phyloP scores from a whole-genome alignment of 2,888 invertebrate genomes.

The Pogonocherus hispidulus region DNA sequence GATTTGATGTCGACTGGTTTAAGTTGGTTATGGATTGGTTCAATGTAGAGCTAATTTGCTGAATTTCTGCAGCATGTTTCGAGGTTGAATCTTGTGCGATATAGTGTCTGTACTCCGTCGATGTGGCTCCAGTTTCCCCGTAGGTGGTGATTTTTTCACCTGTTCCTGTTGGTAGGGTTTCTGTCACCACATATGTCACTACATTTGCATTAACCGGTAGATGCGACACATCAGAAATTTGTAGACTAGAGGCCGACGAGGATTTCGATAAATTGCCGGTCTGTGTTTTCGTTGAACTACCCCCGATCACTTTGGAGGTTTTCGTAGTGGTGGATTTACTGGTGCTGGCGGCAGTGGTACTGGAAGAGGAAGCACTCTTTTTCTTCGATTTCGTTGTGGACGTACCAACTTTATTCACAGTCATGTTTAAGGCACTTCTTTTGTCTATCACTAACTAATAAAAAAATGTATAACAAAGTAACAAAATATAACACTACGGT shows the following conservation, averaged over 20 bases:
- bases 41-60: slow-evolving; percentile 65
- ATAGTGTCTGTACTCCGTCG: slow-evolving; percentile 66
- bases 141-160: slow-evolving; percentile 67
- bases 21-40: slow-evolving; percentile 63
- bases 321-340: slow-evolving; percentile 52
- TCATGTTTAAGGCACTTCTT: slow-evolving; percentile 54
- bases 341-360: slow-evolving; percentile 50
- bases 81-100: slow-evolving; percentile 59
- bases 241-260: slow-evolving; percentile 64
- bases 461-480: slow-evolving; percentile 41
- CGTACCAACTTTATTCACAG: slow-evolving; percentile 61
- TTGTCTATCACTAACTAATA: slow-evolving; percentile 31
- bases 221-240: slow-evolving; percentile 67
- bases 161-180: slow-evolving; percentile 63
- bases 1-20: slow-evolving; percentile 63
- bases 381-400: slow-evolving; percentile 58
- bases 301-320: slow-evolving; percentile 52
- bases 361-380: slow-evolving; percentile 48
- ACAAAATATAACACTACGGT: slow-evolving; percentile 49
- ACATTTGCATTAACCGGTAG: slow-evolving; percentile 61
- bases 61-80: slow-evolving; percentile 59
- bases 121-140: slow-evolving; percentile 61
- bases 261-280: slow-evolving; percentile 60
- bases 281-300: slow-evolving; percentile 46
- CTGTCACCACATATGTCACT: slow-evolving; percentile 65